Conservation (phyloP, 2,888 invertebrate genomes). For the Cartodere bifasciata region DNA sequence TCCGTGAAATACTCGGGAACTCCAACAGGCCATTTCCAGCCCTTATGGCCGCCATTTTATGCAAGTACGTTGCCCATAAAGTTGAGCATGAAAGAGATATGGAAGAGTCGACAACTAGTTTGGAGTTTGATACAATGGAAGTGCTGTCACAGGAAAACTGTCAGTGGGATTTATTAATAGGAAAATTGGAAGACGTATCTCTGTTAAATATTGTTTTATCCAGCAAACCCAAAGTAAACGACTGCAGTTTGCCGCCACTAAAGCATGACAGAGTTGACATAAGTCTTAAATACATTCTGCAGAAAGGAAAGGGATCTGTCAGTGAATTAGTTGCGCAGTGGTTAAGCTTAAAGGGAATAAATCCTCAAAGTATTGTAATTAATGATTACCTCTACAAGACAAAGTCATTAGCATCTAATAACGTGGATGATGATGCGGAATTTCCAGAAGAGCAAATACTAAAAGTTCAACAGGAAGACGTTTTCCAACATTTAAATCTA, state of each 20-base stretch:
- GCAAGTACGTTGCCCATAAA: slow-evolving; percentile 56
- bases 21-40: slow-evolving; percentile 65
- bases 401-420: slow-evolving; percentile 20
- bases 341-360: slow-evolving; percentile 61
- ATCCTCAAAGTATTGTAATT: slow-evolving; percentile 48
- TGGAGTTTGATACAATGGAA: slow-evolving; percentile 34
- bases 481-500: slow-evolving; percentile 49
- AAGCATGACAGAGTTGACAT: slow-evolving; percentile 44
- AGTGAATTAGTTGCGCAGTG: slow-evolving; percentile 82
- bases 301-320: slow-evolving; percentile 59
- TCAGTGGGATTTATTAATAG: slow-evolving; percentile 75
- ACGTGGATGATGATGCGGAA: slow-evolving; percentile 12
- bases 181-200: slow-evolving; percentile 80
- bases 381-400: slow-evolving; percentile 34
- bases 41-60: slow-evolving; percentile 70
- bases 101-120: slow-evolving; percentile 20
- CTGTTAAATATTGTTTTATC: slow-evolving; percentile 59
- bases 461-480: slow-evolving; percentile 26
- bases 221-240: slow-evolving; percentile 35
- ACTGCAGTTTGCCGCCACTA: slow-evolving; percentile 40
- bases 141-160: slow-evolving; percentile 71
- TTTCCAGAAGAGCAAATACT: slow-evolving; percentile 15
- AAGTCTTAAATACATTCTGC: slow-evolving; percentile 52
- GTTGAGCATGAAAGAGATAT: slow-evolving; percentile 35
- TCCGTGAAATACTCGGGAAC: slow-evolving; percentile 59